Base-by-base conservation (phyloP, 2,797 vertebrate genomes). In the Lophotriccus pileatus region DNA sequence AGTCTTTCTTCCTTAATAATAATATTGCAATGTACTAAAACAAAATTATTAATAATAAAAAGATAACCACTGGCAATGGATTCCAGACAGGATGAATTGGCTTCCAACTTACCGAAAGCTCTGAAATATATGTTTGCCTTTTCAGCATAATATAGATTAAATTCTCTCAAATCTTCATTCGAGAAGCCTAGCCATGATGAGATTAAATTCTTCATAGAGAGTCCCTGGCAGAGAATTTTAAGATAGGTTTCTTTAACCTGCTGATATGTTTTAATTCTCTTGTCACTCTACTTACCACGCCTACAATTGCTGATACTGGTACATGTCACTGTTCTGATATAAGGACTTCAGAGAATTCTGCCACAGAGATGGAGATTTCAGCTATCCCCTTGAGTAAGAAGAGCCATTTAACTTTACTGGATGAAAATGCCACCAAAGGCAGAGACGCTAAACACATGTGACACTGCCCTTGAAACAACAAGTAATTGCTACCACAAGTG, bases 401-500 rank as follows among this genome's bases (percentile, higher is more conserved):
- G 92, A 94, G 34, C 28, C 69, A 53, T 95, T 83, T 87, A 81
- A 77, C 41, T 95, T 93, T 47, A 80, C 34, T 47, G 70, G 67
- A 95, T 92, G 89, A 88, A 95, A 97, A 90, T 84, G 43, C 22
- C 62, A 95, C 73, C 52, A 93, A 82, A 93, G 79, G 81, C 89
- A 87, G 95, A 93, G 81, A 95, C 5, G 28, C 49, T 93, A 96
- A 95, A 84, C 49, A 70, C 43, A 78, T 83, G 37, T 56, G 66
- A 80, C 85, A 52, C 17, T 93, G 95, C 59, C 93, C 93, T 96
- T 91, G 66, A 91, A 97, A 94, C 10, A 32, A 93, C 56, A 91
- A 87, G 82, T 94, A 95, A 97, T 97, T 97, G 94, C 89, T 93
- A 92, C 82, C 56, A 84, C 55, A 89, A 95, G 60, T 89, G 87